Conservation (phyloP, 2,113 vertebrate species). For the Silurus glanis region DNA sequence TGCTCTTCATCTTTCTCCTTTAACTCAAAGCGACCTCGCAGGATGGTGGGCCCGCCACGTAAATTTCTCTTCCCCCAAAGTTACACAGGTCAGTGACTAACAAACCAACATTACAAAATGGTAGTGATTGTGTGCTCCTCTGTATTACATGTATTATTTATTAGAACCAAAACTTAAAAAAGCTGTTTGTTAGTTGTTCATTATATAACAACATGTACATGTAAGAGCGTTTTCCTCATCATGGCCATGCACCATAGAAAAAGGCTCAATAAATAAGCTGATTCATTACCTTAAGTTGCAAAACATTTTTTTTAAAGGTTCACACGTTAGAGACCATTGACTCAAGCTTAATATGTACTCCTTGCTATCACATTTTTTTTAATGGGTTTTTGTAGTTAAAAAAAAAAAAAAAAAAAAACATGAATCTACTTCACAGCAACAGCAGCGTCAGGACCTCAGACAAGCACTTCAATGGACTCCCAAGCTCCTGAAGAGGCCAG, state of each 20-base stretch:
- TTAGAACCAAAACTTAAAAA: not conserved
- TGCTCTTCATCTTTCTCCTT: conserved; percentile 71
- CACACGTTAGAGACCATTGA: not conserved
- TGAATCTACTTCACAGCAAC: conserved; percentile 45
- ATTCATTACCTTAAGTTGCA: not conserved
- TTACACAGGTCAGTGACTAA: conserved; percentile 67
- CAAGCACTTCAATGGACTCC: conserved; percentile 60
- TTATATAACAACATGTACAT: not conserved
- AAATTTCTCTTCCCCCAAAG: conserved; percentile 77
- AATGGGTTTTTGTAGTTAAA: not conserved
- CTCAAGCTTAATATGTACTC: not conserved
- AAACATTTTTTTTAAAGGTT: not conserved
- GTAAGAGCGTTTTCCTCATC: not conserved
- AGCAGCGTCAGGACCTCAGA: conserved; percentile 70
- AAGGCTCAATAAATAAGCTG: not conserved
- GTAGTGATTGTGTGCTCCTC: not conserved
- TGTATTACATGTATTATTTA: not conserved
- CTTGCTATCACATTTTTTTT: not conserved
- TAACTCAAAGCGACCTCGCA: conserved; percentile 73
- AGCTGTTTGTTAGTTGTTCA: not conserved
- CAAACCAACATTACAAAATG: not conserved
- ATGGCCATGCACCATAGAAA: not conserved
- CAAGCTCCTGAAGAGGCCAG: conserved; percentile 77
- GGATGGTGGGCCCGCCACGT: conserved; percentile 85
- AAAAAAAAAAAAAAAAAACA: not conserved